Conservation (phyloP, 1,140 invertebrate species). For the Cepaea nemoralis region DNA sequence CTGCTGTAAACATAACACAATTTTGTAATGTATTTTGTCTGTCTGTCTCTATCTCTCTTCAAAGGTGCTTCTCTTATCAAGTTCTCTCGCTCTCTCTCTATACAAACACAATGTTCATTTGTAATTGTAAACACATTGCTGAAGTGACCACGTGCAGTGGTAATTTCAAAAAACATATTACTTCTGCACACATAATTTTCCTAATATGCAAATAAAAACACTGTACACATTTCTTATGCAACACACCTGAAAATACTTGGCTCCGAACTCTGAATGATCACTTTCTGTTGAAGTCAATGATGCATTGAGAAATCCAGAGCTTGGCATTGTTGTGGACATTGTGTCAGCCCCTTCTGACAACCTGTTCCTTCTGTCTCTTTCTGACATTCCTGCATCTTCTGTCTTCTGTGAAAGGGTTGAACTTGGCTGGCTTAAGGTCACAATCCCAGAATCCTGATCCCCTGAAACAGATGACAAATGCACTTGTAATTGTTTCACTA, state of each 20-base stretch:
- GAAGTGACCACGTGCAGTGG: too few relatives aligned
- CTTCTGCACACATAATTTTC: too few relatives aligned
- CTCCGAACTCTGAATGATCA: constrained; percentile 6
- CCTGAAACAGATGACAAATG: not conserved
- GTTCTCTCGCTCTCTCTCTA: too few relatives aligned
- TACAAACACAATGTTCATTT: too few relatives aligned
- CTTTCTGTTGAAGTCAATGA: constrained; percentile 28
- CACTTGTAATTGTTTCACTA: too few relatives aligned
- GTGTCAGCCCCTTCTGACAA: not conserved
- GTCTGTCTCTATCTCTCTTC: too few relatives aligned
- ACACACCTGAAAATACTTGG: constrained; percentile 10
- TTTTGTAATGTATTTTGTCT: too few relatives aligned
- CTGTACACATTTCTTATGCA: not conserved
- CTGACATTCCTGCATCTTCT: not conserved
- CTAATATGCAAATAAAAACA: too few relatives aligned
- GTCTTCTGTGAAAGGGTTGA: constrained; percentile 1
- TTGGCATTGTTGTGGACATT: not conserved
- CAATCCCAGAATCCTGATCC: not conserved
- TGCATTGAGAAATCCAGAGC: constrained; percentile 10
- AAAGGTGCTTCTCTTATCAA: too few relatives aligned
- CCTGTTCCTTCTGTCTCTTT: not conserved
- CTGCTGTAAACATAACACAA: too few relatives aligned
- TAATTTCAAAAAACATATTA: too few relatives aligned
- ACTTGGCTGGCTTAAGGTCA: not conserved
- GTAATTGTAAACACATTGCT: too few relatives aligned